Conservation (phyloP, 92 coral and sea anemone species). For the Siderastrea radians region DNA sequence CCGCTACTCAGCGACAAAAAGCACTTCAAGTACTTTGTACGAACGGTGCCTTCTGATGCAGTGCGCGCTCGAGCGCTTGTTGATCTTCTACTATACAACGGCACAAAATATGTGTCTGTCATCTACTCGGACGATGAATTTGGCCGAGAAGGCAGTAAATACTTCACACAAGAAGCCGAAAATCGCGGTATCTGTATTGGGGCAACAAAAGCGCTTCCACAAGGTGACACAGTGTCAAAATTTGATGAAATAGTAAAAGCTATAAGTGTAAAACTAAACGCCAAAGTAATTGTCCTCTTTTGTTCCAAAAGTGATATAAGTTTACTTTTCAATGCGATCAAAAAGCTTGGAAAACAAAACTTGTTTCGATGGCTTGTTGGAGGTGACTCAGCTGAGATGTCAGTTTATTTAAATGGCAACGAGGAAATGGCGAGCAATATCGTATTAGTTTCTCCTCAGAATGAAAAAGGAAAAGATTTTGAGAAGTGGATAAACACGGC, state of each 20-base stretch:
- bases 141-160: conserved; percentile 66
- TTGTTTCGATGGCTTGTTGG: conserved; percentile 69
- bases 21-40: conserved; percentile 59
- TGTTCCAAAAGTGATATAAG: conserved; percentile 68
- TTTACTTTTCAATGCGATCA: conserved; percentile 38
- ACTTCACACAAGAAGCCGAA: conserved; percentile 49
- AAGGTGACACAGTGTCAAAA: conserved; percentile 31
- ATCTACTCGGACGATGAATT: conserved; percentile 77
- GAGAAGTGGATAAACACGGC: conserved; percentile 36
- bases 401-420: conserved; percentile 59
- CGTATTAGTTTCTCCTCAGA: conserved; percentile 55
- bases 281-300: conserved; percentile 64
- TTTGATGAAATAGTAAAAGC: conserved; percentile 19
- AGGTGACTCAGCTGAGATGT: conserved; percentile 67
- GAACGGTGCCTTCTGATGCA: conserved; percentile 76
- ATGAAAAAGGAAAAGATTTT: conserved; percentile 34
- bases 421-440: conserved; percentile 55
- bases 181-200: conserved; percentile 54
- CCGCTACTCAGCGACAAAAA: conserved; percentile 73
- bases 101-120: conserved; percentile 69
- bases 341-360: conserved; percentile 30
- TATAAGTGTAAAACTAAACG: conserved; percentile 36
- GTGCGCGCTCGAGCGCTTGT: conserved; percentile 62
- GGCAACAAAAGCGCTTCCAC: conserved; percentile 49
- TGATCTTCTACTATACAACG: conserved; percentile 38